These are phyloP conservation scores for Psephotus haematonotus DNA, from an alignment of 2,113 vertebrate species.

Conservation along the genomic window DNA sequence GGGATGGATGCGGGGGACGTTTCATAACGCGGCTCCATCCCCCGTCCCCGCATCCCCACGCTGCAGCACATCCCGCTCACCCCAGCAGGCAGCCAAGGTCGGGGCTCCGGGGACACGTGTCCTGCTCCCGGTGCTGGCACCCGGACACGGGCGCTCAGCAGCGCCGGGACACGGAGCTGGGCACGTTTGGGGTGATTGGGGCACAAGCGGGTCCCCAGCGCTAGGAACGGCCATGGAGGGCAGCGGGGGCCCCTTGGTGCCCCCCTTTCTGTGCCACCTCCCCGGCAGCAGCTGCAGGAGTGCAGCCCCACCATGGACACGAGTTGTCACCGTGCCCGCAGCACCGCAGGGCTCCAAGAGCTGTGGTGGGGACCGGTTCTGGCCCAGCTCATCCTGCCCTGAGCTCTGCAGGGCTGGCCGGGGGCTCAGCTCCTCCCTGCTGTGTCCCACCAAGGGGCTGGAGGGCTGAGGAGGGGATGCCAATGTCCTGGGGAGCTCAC, in stretches of 20 bases:
- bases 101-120: neutral
- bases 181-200: fast-evolving
- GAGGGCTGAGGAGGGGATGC: neutral
- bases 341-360: fast-evolving
- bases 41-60: fast-evolving
- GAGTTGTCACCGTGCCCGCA: too few species aligned
- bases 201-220: fast-evolving
- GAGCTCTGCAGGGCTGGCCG: neutral
- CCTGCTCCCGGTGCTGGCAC: neutral
- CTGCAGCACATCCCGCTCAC: neutral
- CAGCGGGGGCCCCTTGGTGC: neutral
- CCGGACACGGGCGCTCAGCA: fast-evolving
- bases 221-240: fast-evolving
- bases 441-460: fast-evolving
- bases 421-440: neutral
- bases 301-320: fast-evolving
- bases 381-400: neutral
- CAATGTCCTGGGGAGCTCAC: fast-evolving
- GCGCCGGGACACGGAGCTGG: fast-evolving
- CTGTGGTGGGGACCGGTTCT: fast-evolving
- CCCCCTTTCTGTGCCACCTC: too few species aligned
- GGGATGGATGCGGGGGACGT: neutral
- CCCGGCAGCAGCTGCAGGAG: too few species aligned
- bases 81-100: neutral
- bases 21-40: neutral